phyloP scores from a whole-genome alignment of 2,113 vertebrate genomes.

The Cygnus buccinator region DNA sequence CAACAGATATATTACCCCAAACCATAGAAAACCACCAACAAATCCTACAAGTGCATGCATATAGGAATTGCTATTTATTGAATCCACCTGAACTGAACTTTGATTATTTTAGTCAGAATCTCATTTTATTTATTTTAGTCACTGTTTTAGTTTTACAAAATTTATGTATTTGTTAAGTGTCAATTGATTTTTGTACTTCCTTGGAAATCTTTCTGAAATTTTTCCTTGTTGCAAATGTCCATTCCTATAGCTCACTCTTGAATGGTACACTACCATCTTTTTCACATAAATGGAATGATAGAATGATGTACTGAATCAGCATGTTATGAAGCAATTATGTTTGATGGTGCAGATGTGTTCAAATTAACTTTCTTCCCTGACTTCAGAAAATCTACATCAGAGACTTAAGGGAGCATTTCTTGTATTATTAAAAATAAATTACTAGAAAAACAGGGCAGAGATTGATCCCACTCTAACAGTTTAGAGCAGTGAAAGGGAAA shows the following conservation, averaged over 20 bases:
- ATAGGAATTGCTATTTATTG: not conserved
- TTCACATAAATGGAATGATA: constrained; percentile 30
- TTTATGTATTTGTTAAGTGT: not conserved
- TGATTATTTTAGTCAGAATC: not conserved
- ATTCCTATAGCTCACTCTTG: not conserved
- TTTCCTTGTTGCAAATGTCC: not conserved
- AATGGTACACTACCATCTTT: not conserved
- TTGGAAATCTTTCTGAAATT: not conserved
- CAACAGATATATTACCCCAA: not conserved
- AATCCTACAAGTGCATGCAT: not conserved
- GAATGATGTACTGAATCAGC: constrained; percentile 52
- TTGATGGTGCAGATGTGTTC: constrained; percentile 55
- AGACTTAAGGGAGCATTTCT: constrained; percentile 47
- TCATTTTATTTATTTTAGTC: not conserved
- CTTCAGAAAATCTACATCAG: constrained; percentile 48
- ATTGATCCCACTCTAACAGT: constrained; percentile 25
- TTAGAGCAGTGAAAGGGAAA: constrained; percentile 32
- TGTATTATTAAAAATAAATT: constrained; percentile 64
- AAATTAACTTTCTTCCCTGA: constrained; percentile 57
- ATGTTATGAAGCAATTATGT: constrained; percentile 40
- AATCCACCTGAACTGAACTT: not conserved
- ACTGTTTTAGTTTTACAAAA: not conserved
- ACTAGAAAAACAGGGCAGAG: constrained; percentile 23
- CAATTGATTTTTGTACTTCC: not conserved
- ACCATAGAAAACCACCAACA: not conserved